Evolutionary conservation across 1,140 invertebrate species (phyloP), one percentile per base, ranked within the genome.

Genomic region (Hylaeus anthracinus): DNA sequence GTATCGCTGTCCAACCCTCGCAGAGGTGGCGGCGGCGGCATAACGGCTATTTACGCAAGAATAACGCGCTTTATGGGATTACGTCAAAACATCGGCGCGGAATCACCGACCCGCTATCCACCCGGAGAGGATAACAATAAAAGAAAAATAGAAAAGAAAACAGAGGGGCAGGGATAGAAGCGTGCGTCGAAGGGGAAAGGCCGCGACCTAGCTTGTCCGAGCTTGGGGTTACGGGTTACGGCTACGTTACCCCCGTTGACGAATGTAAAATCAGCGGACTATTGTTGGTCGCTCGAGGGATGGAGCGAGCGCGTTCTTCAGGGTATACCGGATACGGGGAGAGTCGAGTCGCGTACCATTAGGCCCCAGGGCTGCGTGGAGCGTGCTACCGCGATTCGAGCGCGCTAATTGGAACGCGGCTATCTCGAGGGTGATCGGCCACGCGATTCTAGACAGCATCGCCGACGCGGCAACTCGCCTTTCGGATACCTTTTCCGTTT

Each of bases 51-150:
- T 90, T 91, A 90, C 90, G 90, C 90, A 89, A 88, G 89, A 90
- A 91, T 91, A 90, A 91, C 88, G 86, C 83, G 90, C 86, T 85
- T 91, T 90, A 91, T 90, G 86, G 90, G 90, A 90, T 91, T 90
- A 90, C 85, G 90, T 90, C 90, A 90, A 91, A 91, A 90, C 89
- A 91, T 90, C 83, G 84, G 85, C 85, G 88, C 83, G 87, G 66
- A 86, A 83, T 77, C 79, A 76, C 39, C 37, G 58, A 60, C 39
- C 48, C 67, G 43, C 43, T n/a, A 45, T 67, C 65, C 45, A 51
- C 45, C 65, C 65, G 45, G n/a, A 15, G 53, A 43, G 71, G 74
- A 71, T 82, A 78, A 82, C 81, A 82, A 82, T 82, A 75, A 61
- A 60, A 65, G 65, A 76, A 81, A 81, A 70, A 41, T 67, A 75